Conservation (phyloP, 2,113 vertebrate species). For the Eudyptes chrysolophus region DNA sequence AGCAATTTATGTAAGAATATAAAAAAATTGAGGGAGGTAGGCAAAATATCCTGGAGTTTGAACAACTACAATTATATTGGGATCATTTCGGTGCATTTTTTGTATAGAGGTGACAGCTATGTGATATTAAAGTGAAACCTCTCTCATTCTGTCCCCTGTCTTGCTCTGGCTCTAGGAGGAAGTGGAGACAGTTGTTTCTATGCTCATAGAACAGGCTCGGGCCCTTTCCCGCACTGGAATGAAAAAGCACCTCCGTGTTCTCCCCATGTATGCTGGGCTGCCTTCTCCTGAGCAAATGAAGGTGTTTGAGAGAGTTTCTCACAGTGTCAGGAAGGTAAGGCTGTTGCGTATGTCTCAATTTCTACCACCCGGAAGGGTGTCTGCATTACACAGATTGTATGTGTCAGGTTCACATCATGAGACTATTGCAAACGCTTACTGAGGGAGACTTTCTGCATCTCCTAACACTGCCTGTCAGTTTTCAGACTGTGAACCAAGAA, state of each 20-base stretch:
- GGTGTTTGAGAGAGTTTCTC: conserved; percentile 89
- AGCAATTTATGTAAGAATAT: neutral
- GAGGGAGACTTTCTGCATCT: neutral
- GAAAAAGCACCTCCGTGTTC: conserved; percentile 92
- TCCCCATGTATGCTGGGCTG: conserved; percentile 96
- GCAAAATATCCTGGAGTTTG: neutral
- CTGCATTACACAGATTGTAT: neutral
- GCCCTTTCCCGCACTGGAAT: conserved; percentile 88
- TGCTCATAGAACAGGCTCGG: conserved; percentile 92
- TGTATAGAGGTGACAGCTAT: neutral
- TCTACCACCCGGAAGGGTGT: neutral
- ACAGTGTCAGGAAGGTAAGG: conserved; percentile 90
- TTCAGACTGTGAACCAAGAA: neutral
- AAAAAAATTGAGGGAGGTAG: neutral
- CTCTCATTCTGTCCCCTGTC: neutral
- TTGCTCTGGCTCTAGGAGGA: conserved; percentile 83
- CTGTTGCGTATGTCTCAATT: neutral
- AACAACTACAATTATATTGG: neutral
- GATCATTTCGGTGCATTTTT: neutral
- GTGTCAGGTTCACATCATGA: neutral
- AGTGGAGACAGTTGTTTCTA: conserved; percentile 92
- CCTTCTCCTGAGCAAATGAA: conserved; percentile 94
- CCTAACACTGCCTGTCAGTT: neutral
- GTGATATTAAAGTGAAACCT: neutral
- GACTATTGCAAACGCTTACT: neutral